These are phyloP conservation scores for Copidosoma aretas DNA, from an alignment of 2,888 invertebrate species.

Conservation along the genomic window DNA sequence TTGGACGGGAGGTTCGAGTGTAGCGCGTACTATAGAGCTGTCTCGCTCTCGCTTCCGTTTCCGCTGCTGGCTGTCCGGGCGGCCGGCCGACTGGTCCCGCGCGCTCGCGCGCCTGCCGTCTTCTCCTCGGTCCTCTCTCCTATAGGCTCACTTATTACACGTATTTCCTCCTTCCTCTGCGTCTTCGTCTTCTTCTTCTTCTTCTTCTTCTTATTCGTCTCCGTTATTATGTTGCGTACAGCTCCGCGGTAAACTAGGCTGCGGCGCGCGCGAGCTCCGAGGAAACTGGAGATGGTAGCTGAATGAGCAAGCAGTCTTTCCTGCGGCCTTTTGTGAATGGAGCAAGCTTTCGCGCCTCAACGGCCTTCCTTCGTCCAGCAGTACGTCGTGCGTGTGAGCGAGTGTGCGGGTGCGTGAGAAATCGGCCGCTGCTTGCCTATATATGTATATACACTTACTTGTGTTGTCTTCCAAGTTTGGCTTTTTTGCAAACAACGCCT, in stretches of 20 bases:
- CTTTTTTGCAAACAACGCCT: no score
- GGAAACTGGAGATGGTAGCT: conserved; percentile 37
- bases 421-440: no score
- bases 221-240: no score
- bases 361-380: no score
- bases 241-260: no score
- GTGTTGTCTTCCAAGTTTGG: no score
- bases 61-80: conserved; percentile 11
- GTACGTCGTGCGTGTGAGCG: no score
- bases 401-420: no score
- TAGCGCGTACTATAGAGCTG: not conserved
- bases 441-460: no score
- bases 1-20: no score
- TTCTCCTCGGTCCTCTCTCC: conserved; percentile 36
- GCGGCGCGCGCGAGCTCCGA: conserved; percentile 18
- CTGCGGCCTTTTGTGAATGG: conserved; percentile 36
- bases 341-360: not conserved
- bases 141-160: not conserved
- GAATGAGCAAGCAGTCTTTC: conserved; percentile 40
- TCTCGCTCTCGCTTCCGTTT: conserved; percentile 41
- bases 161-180: not conserved
- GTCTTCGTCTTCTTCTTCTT: conserved; percentile 6
- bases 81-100: not conserved
- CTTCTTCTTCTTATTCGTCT: conserved; percentile 5
- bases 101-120: not conserved